phyloP scores from a whole-genome alignment of 2,113 vertebrate species.

The Oceanodroma tethys region DNA sequence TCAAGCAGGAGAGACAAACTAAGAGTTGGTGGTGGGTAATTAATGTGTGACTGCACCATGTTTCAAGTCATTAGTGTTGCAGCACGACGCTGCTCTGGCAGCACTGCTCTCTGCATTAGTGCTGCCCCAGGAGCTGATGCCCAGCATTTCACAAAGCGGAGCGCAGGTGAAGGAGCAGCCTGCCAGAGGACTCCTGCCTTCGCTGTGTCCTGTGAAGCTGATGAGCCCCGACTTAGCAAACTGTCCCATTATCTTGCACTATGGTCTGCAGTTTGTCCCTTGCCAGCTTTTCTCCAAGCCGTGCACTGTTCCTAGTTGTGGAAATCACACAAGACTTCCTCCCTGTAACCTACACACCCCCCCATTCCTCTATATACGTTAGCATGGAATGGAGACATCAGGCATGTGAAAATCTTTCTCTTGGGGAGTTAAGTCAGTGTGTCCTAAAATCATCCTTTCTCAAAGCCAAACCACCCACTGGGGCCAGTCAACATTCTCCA shows the following conservation, averaged over 20 bases:
- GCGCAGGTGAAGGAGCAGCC: background rate
- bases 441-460: background rate
- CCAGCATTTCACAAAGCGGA: too few species aligned
- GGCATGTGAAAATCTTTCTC: background rate
- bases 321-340: background rate
- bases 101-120: background rate
- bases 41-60: background rate
- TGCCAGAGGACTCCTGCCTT: background rate
- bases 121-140: background rate
- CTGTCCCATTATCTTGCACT: background rate
- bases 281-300: background rate
- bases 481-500: background rate
- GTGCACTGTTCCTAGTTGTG: background rate
- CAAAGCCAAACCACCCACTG: background rate
- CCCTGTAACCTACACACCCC: background rate
- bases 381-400: background rate
- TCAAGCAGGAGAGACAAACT: background rate
- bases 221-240: fast-evolving
- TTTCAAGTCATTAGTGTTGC: background rate
- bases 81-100: background rate
- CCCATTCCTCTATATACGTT: background rate
- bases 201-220: background rate
- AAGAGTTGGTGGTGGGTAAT: background rate
- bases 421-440: background rate
- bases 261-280: background rate